A percentile compares a stretch with the other conserved stretches of the same genome.
Conservation (phyloP, 1,140 invertebrate genomes). For the Octopus bimaculoides region DNA sequence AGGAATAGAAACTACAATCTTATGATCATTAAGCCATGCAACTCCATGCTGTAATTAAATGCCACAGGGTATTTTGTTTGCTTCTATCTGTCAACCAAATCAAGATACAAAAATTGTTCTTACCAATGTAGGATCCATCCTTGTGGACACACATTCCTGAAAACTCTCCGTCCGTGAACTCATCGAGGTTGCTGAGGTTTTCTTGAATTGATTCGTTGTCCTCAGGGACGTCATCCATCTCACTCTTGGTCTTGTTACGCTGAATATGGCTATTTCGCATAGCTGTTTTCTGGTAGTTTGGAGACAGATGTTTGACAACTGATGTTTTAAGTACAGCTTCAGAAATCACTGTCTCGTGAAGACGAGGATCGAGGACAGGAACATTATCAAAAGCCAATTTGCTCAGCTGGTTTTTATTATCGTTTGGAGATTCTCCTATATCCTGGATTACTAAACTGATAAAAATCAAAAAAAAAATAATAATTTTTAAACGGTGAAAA, state of each 20-base stretch:
- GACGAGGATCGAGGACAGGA: too few species aligned
- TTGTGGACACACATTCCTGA: constrained; percentile 41
- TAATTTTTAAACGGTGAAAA: too few species aligned
- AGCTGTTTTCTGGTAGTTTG: background rate
- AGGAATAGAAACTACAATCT: too few species aligned
- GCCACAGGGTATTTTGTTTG: background rate
- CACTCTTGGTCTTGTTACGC: background rate
- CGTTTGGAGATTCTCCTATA: too few species aligned
- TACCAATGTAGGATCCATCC: constrained; percentile 44
- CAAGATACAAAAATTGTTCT: background rate
- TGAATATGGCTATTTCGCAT: background rate
- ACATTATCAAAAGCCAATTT: too few species aligned
- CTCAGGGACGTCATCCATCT: background rate
- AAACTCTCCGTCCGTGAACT: constrained; percentile 44
- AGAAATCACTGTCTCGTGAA: too few species aligned
- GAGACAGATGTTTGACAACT: background rate
- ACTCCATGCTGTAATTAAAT: too few species aligned
- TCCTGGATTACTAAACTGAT: too few species aligned
- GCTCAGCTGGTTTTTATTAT: too few species aligned
- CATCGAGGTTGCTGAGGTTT: constrained; percentile 6
- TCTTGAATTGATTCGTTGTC: background rate
- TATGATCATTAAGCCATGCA: too few species aligned
- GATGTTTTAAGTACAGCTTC: too few species aligned
- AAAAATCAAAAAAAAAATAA: too few species aligned
- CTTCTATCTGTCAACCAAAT: background rate